These are phyloP conservation scores for Lepidurus packardi DNA, from an alignment of 1,140 invertebrate genomes.

Conservation along the genomic window DNA sequence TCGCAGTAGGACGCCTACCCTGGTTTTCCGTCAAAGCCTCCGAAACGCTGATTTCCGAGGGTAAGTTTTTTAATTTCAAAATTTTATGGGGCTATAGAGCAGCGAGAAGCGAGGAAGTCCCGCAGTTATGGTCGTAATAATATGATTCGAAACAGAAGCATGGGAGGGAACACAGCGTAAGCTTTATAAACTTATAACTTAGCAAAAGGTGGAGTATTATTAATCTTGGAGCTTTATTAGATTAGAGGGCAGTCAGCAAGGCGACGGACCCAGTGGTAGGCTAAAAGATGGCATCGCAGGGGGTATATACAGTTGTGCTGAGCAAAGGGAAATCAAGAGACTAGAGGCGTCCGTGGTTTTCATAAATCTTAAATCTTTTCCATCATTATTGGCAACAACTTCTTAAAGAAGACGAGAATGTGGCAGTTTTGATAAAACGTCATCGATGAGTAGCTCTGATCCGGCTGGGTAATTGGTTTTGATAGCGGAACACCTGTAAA, in stretches of 20 bases:
- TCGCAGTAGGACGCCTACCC: neutral
- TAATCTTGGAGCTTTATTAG: neutral
- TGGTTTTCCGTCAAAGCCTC: neutral
- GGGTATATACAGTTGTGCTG: neutral
- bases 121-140: neutral
- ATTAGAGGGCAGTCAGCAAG: neutral
- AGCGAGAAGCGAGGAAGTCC: neutral
- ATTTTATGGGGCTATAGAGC: neutral
- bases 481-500: neutral
- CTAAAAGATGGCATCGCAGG: conserved; percentile 18
- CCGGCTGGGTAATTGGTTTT: conserved; percentile 9
- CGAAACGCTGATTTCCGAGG: neutral
- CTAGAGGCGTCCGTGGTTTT: neutral
- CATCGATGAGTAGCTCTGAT: neutral
- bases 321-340: neutral
- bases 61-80: neutral
- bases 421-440: neutral
- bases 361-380: neutral
- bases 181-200: neutral
- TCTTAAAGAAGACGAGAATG: neutral
- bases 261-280: conserved; percentile 12
- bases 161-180: neutral
- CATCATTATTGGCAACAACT: neutral
- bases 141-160: conserved; percentile 9
- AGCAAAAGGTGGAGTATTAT: neutral